Percentiles rank a stretch among this genome's conserved stretches.
Conservation (phyloP, 2,888 invertebrate species). For the Drosophila ustulata region DNA sequence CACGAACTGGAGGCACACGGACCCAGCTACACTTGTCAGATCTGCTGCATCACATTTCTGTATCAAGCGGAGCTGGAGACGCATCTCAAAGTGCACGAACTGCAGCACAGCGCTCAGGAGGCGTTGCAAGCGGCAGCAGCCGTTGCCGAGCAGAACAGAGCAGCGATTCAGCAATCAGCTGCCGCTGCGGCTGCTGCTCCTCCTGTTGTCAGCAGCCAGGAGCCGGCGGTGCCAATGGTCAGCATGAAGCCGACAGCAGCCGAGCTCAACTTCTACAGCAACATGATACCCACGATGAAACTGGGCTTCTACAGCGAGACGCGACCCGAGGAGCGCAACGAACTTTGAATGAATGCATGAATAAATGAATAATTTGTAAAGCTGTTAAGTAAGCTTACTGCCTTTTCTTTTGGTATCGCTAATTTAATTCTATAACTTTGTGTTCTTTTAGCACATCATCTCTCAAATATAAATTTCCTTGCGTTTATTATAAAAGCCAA, state of each 20-base stretch:
- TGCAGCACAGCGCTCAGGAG: constrained; percentile 79
- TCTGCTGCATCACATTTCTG: constrained; percentile 85
- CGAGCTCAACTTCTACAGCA: constrained; percentile 80
- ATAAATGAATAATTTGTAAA: background rate
- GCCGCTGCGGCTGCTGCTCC: background rate
- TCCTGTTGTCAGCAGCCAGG: constrained; percentile 14
- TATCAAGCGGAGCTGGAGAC: constrained; percentile 80
- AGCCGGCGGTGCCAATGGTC: constrained; percentile 36
- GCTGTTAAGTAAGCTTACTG: background rate
- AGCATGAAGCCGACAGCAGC: constrained; percentile 65
- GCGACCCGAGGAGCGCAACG: constrained; percentile 80
- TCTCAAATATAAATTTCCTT: too few species aligned
- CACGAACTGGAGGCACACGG: constrained; percentile 89
- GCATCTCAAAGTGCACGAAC: constrained; percentile 83
- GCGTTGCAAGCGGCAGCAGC: constrained; percentile 57
- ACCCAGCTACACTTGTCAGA: constrained; percentile 88
- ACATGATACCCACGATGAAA: constrained; percentile 83
- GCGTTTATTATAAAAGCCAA: too few species aligned
- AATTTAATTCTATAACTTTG: background rate
- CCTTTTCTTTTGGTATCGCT: background rate
- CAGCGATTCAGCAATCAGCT: constrained; percentile 8
- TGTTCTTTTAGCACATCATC: background rate
- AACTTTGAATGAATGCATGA: constrained; percentile 1
- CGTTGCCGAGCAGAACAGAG: constrained; percentile 23
- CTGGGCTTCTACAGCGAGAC: constrained; percentile 84